phyloP scores from a whole-genome alignment of 2,888 invertebrate genomes.

The Scrobipalpa costella region DNA sequence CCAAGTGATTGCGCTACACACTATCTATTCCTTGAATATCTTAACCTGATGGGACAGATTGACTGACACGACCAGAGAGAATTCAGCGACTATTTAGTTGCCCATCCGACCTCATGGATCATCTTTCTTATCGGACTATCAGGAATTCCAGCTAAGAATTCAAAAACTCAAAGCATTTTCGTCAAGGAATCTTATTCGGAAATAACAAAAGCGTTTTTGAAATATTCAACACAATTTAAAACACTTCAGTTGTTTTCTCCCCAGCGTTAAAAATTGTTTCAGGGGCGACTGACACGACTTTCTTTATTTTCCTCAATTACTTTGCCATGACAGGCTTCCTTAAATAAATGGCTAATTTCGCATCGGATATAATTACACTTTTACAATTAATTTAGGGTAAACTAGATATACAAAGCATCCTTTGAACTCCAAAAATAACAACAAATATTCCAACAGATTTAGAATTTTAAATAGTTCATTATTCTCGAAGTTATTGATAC shows the following conservation, averaged over 20 bases:
- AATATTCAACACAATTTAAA: constrained; percentile 1
- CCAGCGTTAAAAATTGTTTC: neutral
- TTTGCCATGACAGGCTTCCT: neutral
- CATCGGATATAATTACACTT: constrained; percentile 1
- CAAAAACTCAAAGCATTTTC: too few species aligned
- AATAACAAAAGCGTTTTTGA: neutral
- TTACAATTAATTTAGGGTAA: neutral
- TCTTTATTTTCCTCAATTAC: constrained; percentile 15
- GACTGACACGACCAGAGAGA: too few species aligned
- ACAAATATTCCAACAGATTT: too few species aligned
- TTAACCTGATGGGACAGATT: too few species aligned
- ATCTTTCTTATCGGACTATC: too few species aligned
- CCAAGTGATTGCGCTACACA: too few species aligned
- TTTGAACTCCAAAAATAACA: neutral
- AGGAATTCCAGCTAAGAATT: too few species aligned
- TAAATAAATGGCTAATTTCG: constrained; percentile 14
- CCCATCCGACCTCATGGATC: too few species aligned
- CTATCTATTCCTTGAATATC: too few species aligned
- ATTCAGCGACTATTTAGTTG: too few species aligned
- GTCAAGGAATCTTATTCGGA: neutral
- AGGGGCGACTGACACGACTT: neutral
- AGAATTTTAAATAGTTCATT: too few species aligned
- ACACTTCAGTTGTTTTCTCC: neutral
- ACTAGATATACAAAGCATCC: neutral
- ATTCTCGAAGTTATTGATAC: too few species aligned